Evolutionary conservation across 2,113 vertebrate species (phyloP), one percentile per base, ranked within the genome.

Genomic region (Acanthisitta chloris): DNA sequence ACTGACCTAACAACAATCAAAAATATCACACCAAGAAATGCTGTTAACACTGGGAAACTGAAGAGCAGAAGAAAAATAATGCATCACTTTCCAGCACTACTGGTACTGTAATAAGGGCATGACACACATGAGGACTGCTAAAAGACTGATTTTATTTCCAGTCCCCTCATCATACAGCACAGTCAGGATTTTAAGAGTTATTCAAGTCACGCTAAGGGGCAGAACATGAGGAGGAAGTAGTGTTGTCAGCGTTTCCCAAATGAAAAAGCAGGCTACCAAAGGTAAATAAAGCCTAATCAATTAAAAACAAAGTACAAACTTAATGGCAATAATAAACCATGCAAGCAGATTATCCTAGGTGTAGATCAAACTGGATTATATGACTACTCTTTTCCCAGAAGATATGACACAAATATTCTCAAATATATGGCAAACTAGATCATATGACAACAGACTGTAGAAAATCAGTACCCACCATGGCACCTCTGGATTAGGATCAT

Each of bases 1-100:
- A 90, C 72, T 93, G 93, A 95, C 94, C 93, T 90, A 90, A 90
- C 46, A 90, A 67, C 59, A 90, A 94, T 86, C 55, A 71, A 81
- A 96, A 96, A 92, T 42, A 81, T 71, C 76, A 78, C 76, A 88
- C 25, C 59, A 58, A 64, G 85, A 72, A 93, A 92, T 19, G 43
- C 59, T 95, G 82, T 70, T 95, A 96, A 74, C 67, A 70, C 51
- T 17, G 33, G 61, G 28, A 84, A 34, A 51, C 19, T 72, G 88
- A 88, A 95, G 25, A 90, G 67, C 52, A n/a, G 40, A 67, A 51
- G 46, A 82, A 96, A 95, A 96, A 86, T 33, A 83, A 86, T 33
- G 14, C n/a, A 55, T 19, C 0, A 0, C n/a, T 38, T 94, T 94
- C 51, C 67, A 88, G 54, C 55, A 59, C 43, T 71, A 24, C 43